Evolutionary conservation across 1,140 invertebrate genomes (phyloP), one percentile per base, ranked within the genome.

Genomic region (Liolophura sinensis): DNA sequence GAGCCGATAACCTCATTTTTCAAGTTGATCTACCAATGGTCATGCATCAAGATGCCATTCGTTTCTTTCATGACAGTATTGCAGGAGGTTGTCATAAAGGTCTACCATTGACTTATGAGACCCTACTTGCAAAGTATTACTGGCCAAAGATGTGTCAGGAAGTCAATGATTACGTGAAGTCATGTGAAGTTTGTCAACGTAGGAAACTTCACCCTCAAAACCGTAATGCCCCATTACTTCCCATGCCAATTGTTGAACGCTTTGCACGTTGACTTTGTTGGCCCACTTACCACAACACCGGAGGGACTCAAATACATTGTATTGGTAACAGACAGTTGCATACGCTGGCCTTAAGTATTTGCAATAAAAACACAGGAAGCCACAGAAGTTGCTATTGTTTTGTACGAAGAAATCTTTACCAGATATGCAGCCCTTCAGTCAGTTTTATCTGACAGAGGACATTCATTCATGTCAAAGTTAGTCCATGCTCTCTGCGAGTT

Each of bases 221-320:
- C n/a, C 58, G 31, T 52, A 60, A 56, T 4, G 58, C 64, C n/a
- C 72, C 73, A 15, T 15, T 74, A 0, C 58, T 57, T 24, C 65
- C 63, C 18, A 57, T 75, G 48, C 73, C 71, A 24, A 59, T 70
- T 12, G 46, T 40, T 22, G 68, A n/a, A 24, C 64, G 57, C n/a
- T 20, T 55, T 65, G 48, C 73, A 73, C 46, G 71, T 75, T 31
- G 73, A 75, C 60, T 68, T 74, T 22, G 27, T 75, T 31, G 68
- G 69, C 52, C 71, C 73, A 6, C 48, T 73, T 11, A 68, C 69
- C 22, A 69, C 60, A 52, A 48, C 64, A 11, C 65, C 59, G 55
- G 66, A 69, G 60, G 64, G 67, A 5, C 61, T 70, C 24, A 62
- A 66, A 48, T 71, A 70, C 25, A 67, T 74, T 11, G 27, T 73